These are phyloP conservation scores for Diadegma fenestrale DNA, from an alignment of 2,888 invertebrate species.

Conservation along the genomic window DNA sequence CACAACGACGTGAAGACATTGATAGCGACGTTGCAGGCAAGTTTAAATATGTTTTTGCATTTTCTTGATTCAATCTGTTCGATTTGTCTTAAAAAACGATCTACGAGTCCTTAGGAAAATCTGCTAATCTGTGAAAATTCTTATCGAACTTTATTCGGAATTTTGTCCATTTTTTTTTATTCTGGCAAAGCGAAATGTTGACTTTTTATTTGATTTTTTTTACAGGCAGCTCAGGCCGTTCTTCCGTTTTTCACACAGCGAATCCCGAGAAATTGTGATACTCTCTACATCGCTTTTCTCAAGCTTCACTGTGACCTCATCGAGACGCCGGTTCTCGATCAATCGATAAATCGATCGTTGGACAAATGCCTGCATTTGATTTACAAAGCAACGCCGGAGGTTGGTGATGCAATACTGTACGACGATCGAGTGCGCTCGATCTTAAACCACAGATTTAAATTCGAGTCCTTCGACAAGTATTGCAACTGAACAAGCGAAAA, in stretches of 20 bases:
- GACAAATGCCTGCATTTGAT: slow-evolving; percentile 79
- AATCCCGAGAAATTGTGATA: slow-evolving; percentile 75
- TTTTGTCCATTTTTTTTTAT: background rate
- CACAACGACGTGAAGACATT: slow-evolving; percentile 79
- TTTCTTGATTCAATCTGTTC: no score
- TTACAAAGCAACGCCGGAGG: slow-evolving; percentile 76
- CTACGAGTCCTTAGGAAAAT: no score
- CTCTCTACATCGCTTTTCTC: slow-evolving; percentile 78
- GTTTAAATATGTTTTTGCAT: background rate
- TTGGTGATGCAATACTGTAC: slow-evolving; percentile 76
- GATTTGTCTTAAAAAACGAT: no score
- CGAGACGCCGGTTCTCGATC: slow-evolving; percentile 79
- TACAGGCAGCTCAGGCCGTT: slow-evolving; percentile 77
- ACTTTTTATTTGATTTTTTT: background rate
- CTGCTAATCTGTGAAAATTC: no score
- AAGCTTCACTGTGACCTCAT: slow-evolving; percentile 79
- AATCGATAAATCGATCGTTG: slow-evolving; percentile 77
- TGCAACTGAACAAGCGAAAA: slow-evolving; percentile 71
- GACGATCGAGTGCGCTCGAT: slow-evolving; percentile 78
- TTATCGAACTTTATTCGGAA: background rate
- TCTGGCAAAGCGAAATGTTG: background rate
- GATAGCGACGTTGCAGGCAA: slow-evolving; percentile 79
- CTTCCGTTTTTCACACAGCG: slow-evolving; percentile 76
- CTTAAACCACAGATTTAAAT: slow-evolving; percentile 76
- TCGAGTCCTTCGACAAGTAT: slow-evolving; percentile 77